Evolutionary conservation across 2,888 invertebrate species (phyloP).

Genomic region (Heliconius hortense): DNA sequence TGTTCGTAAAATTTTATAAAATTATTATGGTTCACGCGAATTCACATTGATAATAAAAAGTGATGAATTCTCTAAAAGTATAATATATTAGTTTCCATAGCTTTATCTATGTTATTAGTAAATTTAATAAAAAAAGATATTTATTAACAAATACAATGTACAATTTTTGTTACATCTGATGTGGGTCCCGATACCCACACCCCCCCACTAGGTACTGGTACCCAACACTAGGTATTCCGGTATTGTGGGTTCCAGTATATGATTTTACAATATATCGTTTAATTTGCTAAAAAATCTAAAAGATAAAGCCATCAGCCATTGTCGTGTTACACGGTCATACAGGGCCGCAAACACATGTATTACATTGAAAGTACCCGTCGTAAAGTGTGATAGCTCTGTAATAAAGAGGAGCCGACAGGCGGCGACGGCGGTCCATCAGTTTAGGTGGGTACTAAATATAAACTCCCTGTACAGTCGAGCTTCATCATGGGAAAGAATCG

Average conservation of each 20-base stretch:
- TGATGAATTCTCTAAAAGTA: background rate
- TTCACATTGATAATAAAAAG: slow-evolving; percentile 2
- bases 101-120: background rate
- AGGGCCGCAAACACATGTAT: slow-evolving; percentile 1
- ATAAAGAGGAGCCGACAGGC: slow-evolving; percentile 31
- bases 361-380: slow-evolving; percentile 10
- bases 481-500: slow-evolving; percentile 34
- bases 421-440: slow-evolving; percentile 36
- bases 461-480: slow-evolving; percentile 21
- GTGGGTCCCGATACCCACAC: no score
- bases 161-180: no score
- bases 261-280: background rate
- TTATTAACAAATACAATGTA: no score
- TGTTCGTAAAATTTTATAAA: slow-evolving; percentile 25
- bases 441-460: slow-evolving; percentile 36
- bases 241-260: no score
- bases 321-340: background rate
- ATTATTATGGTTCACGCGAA: slow-evolving; percentile 20
- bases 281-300: background rate
- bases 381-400: slow-evolving; percentile 29
- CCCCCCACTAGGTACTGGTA: no score
- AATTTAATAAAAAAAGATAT: no score
- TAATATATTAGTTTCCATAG: background rate
- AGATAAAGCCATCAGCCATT: slow-evolving; percentile 2
- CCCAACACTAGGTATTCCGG: no score